These are phyloP conservation scores for Panulirus ornatus DNA, from an alignment of 1,140 invertebrate genomes.

Conservation along the genomic window DNA sequence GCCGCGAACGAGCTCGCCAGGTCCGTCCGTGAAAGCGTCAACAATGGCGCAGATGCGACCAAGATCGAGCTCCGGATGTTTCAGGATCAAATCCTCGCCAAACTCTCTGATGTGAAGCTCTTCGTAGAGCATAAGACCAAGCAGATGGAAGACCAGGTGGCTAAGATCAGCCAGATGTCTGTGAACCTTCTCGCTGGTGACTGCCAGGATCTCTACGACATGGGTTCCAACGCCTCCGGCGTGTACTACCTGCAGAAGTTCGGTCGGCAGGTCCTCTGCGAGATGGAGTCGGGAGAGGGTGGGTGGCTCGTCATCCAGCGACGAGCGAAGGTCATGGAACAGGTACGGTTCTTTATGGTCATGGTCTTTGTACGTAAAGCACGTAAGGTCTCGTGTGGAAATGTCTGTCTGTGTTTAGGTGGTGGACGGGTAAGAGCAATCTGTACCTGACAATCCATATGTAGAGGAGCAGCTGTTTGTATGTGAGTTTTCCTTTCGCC, in stretches of 20 bases:
- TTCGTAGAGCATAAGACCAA: slow-evolving; percentile 38
- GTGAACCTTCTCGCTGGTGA: slow-evolving; percentile 35
- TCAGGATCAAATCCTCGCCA: slow-evolving; percentile 23
- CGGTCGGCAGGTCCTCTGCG: slow-evolving; percentile 59
- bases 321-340: slow-evolving; percentile 31
- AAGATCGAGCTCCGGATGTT: slow-evolving; percentile 28
- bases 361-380: too few relatives aligned
- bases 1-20: background rate
- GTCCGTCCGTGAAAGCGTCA: slow-evolving; percentile 21
- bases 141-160: slow-evolving; percentile 17
- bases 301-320: slow-evolving; percentile 67
- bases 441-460: too few relatives aligned
- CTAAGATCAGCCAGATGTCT: slow-evolving; percentile 16
- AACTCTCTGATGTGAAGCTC: slow-evolving; percentile 43
- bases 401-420: too few relatives aligned
- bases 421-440: too few relatives aligned
- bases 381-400: too few relatives aligned
- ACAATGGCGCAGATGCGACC: slow-evolving; percentile 42
- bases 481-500: too few relatives aligned
- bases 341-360: slow-evolving; percentile 49
- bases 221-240: slow-evolving; percentile 54
- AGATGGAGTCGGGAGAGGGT: slow-evolving; percentile 60
- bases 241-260: slow-evolving; percentile 63
- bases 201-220: slow-evolving; percentile 60
- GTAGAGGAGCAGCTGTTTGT: too few relatives aligned